Percentiles rank a stretch among this genome's conserved stretches.
These are phyloP conservation scores for Thymallus thymallus DNA, from an alignment of 2,113 vertebrate genomes.

Conservation along the genomic window DNA sequence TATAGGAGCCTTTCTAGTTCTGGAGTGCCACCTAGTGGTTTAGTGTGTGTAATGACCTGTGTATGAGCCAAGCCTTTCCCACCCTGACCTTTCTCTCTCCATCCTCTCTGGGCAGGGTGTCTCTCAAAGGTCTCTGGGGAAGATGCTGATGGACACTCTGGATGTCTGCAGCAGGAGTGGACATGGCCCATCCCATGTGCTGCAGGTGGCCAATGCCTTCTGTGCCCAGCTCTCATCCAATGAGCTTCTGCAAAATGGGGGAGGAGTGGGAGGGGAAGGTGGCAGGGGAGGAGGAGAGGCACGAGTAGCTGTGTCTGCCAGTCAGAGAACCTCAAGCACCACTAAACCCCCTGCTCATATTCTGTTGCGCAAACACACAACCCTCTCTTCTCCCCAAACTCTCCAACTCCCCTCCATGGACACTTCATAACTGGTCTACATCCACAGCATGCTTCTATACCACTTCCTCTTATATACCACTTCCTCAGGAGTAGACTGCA, in stretches of 20 bases:
- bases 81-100: not conserved
- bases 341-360: not conserved
- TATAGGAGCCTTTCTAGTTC: not conserved
- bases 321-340: too few relatives aligned
- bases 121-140: conserved; percentile 56
- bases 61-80: not conserved
- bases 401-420: too few relatives aligned
- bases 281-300: too few relatives aligned
- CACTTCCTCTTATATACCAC: too few relatives aligned
- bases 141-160: conserved; percentile 66
- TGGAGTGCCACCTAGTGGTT: conserved; percentile 41
- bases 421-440: too few relatives aligned
- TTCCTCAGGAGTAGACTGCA: too few relatives aligned
- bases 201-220: conserved; percentile 49
- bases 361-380: not conserved
- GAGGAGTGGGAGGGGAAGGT: too few relatives aligned
- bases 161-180: conserved; percentile 46
- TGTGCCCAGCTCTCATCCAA: not conserved
- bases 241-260: not conserved
- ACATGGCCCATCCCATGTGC: too few relatives aligned
- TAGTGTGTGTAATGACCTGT: not conserved
- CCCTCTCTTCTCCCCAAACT: too few relatives aligned
- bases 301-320: too few relatives aligned
- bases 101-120: conserved; percentile 48
- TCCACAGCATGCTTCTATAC: too few relatives aligned